These are phyloP conservation scores for Epicauta chinensis DNA, from an alignment of 1,140 invertebrate genomes.

Conservation along the genomic window DNA sequence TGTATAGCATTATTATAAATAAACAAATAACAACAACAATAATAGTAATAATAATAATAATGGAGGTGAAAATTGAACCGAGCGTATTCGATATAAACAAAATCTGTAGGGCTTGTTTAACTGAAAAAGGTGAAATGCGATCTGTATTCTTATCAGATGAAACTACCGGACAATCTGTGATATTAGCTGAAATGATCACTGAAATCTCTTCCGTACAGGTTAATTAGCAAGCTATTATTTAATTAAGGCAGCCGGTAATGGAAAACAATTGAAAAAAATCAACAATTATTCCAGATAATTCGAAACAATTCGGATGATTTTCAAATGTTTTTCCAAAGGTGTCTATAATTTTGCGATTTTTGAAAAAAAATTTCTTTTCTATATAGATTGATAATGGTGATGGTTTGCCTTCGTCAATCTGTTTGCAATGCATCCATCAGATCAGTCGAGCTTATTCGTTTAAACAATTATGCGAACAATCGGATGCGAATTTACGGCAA, in stretches of 20 bases:
- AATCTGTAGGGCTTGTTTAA: conserved; percentile 42
- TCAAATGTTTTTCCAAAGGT: no score
- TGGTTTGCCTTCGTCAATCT: conserved; percentile 44
- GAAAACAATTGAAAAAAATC: no score
- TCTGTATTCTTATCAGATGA: conserved; percentile 38
- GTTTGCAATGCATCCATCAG: conserved; percentile 44
- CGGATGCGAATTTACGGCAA: conserved; percentile 41
- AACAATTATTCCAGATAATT: no score
- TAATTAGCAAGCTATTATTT: no score
- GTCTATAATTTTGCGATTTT: no score
- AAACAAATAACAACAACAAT: no score
- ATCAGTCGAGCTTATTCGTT: conserved; percentile 46
- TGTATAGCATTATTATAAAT: no score
- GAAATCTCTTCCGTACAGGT: conserved; percentile 39
- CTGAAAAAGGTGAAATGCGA: conserved; percentile 43
- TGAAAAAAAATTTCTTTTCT: no score
- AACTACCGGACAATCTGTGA: conserved; percentile 33
- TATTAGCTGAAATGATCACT: conserved; percentile 43
- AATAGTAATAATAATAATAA: conserved; percentile 16
- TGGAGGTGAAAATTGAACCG: conserved; percentile 35
- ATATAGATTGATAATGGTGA: conserved; percentile 42
- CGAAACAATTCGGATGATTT: no score
- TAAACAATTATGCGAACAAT: conserved; percentile 45
- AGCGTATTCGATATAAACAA: conserved; percentile 40
- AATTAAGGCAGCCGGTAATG: no score